Evolutionary conservation across 2,797 vertebrate species (phyloP).

Genomic region (Pangasius mekongensis): DNA sequence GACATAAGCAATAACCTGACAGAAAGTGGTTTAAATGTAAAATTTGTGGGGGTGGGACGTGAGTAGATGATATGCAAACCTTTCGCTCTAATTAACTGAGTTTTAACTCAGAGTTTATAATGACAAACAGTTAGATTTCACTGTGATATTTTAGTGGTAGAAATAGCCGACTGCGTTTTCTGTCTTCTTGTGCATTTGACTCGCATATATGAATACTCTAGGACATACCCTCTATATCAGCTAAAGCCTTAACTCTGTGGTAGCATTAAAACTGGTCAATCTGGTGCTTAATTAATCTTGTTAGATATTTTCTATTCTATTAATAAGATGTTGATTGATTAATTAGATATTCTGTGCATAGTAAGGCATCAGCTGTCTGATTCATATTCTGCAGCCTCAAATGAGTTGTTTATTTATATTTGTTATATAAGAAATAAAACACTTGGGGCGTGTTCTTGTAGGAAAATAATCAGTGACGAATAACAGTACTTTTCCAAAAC

Average conservation of each 20-base stretch:
- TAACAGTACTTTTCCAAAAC: background rate
- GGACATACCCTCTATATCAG: background rate
- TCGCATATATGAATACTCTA: background rate
- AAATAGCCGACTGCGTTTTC: background rate
- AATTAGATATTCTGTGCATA: background rate
- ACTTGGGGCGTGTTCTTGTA: background rate
- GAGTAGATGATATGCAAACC: background rate
- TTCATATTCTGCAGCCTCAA: background rate
- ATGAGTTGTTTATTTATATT: background rate
- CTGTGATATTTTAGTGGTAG: background rate
- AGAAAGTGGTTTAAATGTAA: background rate
- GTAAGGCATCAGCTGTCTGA: background rate
- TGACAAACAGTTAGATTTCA: background rate
- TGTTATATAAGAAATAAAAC: background rate
- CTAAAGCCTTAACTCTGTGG: background rate
- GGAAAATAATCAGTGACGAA: background rate
- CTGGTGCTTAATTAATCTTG: background rate
- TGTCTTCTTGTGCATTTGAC: background rate
- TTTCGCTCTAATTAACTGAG: background rate
- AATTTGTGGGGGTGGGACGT: background rate
- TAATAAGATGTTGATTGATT: background rate
- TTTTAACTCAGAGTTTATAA: background rate
- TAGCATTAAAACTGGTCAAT: background rate
- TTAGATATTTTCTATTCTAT: background rate
- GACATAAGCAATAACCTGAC: background rate